Evolutionary conservation across 2,888 invertebrate species (phyloP).

Genomic region (Pseudococcus viburni): DNA sequence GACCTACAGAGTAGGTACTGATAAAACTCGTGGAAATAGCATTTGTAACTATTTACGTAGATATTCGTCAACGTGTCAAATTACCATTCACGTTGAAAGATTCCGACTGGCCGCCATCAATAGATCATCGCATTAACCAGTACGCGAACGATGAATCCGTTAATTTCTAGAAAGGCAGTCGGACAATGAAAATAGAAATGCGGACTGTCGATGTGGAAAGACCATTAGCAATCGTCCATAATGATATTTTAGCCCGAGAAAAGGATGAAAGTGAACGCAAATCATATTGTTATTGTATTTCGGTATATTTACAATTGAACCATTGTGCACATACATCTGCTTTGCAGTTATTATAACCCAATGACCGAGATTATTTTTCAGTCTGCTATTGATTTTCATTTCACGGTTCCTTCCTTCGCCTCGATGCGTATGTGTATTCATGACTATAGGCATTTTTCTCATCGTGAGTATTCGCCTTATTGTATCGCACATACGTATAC

Average conservation of each 20-base stretch:
- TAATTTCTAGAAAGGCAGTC: slow-evolving; percentile 47
- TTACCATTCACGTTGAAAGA: slow-evolving; percentile 22
- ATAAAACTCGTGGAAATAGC: not conserved
- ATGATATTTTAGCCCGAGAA: slow-evolving; percentile 45
- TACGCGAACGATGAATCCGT: slow-evolving; percentile 41
- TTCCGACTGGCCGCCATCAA: slow-evolving; percentile 48
- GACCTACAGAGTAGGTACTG: not conserved
- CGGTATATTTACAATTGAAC: slow-evolving; percentile 57
- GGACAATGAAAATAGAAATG: slow-evolving; percentile 49
- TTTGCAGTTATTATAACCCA: slow-evolving; percentile 65
- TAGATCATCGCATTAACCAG: slow-evolving; percentile 42
- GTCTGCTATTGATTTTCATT: slow-evolving; percentile 54
- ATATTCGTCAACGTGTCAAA: slow-evolving; percentile 52
- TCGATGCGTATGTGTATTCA: slow-evolving; percentile 14
- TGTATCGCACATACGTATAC: not conserved
- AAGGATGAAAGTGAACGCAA: slow-evolving; percentile 62
- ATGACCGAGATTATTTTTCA: slow-evolving; percentile 64
- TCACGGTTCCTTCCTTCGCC: slow-evolving; percentile 51
- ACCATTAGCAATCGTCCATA: slow-evolving; percentile 55
- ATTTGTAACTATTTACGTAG: not conserved
- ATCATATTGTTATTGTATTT: slow-evolving; percentile 60
- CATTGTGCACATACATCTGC: slow-evolving; percentile 53
- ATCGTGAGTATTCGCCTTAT: slow-evolving; percentile 17
- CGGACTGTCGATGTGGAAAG: slow-evolving; percentile 44
- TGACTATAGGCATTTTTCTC: slow-evolving; percentile 42